Evolutionary conservation across 2,113 vertebrate genomes (phyloP).

Genomic region (Oncorhynchus masou): DNA sequence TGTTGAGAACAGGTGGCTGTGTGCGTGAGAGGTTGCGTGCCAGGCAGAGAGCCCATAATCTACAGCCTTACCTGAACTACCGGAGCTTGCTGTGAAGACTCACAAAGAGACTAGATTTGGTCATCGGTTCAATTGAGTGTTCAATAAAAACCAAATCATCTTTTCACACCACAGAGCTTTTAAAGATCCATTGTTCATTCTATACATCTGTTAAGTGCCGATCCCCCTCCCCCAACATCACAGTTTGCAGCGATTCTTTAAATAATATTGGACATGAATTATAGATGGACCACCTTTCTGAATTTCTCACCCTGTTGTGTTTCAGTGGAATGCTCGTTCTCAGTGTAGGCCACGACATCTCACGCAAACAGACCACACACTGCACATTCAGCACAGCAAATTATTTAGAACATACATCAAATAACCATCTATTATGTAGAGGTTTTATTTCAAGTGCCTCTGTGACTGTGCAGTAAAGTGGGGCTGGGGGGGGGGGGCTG

Average conservation of each 20-base stretch:
- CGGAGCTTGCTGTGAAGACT: neutral
- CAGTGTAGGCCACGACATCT: neutral
- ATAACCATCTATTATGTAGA: slow-evolving; percentile 36
- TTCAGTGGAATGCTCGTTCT: slow-evolving; percentile 1
- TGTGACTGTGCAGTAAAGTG: slow-evolving; percentile 23
- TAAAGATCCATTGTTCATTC: slow-evolving; percentile 12
- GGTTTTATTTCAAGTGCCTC: slow-evolving; percentile 28
- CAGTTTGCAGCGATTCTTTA: slow-evolving; percentile 26
- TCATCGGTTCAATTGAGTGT: neutral
- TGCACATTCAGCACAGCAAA: slow-evolving; percentile 33
- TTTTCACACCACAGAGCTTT: neutral
- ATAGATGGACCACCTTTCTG: slow-evolving; percentile 11
- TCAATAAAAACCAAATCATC: neutral
- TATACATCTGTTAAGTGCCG: slow-evolving; percentile 17
- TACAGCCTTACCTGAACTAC: neutral
- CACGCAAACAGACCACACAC: slow-evolving; percentile 12
- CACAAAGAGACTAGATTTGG: neutral
- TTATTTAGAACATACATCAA: slow-evolving; percentile 35
- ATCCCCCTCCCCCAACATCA: neutral
- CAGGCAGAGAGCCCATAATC: neutral
- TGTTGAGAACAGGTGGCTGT: neutral
- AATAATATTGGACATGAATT: slow-evolving; percentile 32
- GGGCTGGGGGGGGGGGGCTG: neutral
- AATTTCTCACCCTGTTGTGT: slow-evolving; percentile 21
- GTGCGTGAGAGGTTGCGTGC: neutral